phyloP scores from a whole-genome alignment of 2,797 vertebrate genomes.

The Scleropages formosus region DNA sequence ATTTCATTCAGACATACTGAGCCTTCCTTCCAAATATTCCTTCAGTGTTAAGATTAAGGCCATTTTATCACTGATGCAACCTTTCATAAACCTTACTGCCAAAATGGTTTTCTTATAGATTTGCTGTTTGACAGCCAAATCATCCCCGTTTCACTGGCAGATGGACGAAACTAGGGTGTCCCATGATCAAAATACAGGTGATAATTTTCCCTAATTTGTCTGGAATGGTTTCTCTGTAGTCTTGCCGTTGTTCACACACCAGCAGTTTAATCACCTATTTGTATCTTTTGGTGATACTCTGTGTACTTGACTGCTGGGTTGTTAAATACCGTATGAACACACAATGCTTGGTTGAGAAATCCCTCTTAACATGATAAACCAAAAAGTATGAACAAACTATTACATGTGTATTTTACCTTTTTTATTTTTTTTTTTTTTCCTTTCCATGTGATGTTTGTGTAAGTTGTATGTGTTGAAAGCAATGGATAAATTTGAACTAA shows the following conservation, averaged over 20 bases:
- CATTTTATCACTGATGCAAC: conserved; percentile 46
- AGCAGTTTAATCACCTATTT: background rate
- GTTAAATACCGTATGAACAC: background rate
- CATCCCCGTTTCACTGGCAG: conserved; percentile 49
- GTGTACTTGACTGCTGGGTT: background rate
- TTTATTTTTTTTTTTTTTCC: conserved; percentile 52
- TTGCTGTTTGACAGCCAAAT: conserved; percentile 45
- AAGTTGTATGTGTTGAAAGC: conserved; percentile 69
- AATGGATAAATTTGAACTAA: conserved; percentile 63
- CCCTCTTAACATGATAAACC: conserved; percentile 60
- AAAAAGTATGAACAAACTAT: conserved; percentile 49
- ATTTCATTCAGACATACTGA: conserved; percentile 48
- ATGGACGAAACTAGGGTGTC: conserved; percentile 15
- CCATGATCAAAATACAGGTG: too few species aligned
- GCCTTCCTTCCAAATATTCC: conserved; percentile 58
- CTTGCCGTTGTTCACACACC: background rate
- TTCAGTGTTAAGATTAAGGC: conserved; percentile 58
- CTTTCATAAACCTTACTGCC: background rate
- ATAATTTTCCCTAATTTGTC: background rate
- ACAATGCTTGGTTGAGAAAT: conserved; percentile 37
- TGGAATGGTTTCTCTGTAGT: background rate
- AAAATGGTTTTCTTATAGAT: background rate
- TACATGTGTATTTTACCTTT: conserved; percentile 7
- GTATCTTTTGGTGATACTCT: conserved; percentile 1
- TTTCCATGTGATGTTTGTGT: conserved; percentile 56